Evolutionary conservation across 2,888 invertebrate genomes (phyloP), one percentile per base, ranked within the genome.

Genomic region (Nysson spinosus): DNA sequence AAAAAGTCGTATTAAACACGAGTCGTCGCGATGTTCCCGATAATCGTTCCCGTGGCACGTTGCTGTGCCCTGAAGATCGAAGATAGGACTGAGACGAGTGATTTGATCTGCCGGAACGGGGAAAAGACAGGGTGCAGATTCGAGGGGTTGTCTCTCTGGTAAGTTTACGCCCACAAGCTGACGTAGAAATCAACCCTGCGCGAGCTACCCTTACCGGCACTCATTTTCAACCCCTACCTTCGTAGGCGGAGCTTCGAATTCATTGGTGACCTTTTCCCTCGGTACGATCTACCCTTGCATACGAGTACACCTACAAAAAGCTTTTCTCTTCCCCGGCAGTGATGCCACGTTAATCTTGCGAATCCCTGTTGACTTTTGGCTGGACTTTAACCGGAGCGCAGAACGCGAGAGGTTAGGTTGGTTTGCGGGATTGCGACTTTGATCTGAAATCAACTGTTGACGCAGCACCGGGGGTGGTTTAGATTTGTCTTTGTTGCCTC

Each of bases 151-250:
- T 78, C 75, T 67, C 77, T 72, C 69, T 58, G 67, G 47, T 72
- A 70, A 24, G 83, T 81, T 49, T 75, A 80, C 84, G 84, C 84
- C 84, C 82, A 77, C 75, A 62, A 57, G 47, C 73, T 75, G 72
- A 69, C 78, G 77, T 69, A 68, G 71, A 64, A 74, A 71, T 72
- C 79, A 75, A 77, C 72, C 79, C 77, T 75, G 76, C 78, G 77
- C 78, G 75, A 68, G 70, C 74, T 75, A 67, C 65, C 49, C 54
- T 61, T 42, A 32, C 55, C 35, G 54, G 66, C 70, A 72, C 70
- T 71, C 71, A 70, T 67, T 69, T 50, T 55, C 73, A 70, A 68
- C 76, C 72, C 72, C 72, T 58, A 49, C n/a, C 46, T 63, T 61
- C 58, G 65, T 75, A 80, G 84, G 84, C 83, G 84, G 82, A 67